A percentile compares a stretch with the other conserved stretches of the same genome.
phyloP scores from a whole-genome alignment of 2,113 vertebrate genomes.

The Serilophus lunatus region DNA sequence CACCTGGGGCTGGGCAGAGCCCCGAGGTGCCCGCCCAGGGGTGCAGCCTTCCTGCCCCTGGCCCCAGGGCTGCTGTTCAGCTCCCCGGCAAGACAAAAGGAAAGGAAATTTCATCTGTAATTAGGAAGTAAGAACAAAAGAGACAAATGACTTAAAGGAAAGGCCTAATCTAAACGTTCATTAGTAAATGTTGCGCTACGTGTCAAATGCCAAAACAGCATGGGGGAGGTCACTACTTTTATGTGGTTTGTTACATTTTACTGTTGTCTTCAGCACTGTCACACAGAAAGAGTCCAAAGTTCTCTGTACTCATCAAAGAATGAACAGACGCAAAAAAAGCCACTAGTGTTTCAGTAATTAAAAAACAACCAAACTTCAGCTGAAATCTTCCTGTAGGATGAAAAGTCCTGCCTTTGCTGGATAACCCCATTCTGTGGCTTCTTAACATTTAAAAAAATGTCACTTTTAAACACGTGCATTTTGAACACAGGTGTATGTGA shows the following conservation, averaged over 20 bases:
- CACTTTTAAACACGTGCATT: neutral
- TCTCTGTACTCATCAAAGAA: neutral
- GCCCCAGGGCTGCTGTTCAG: neutral
- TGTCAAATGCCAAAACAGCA: neutral
- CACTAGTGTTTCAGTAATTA: neutral
- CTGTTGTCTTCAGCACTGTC: neutral
- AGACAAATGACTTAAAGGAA: constrained; percentile 53
- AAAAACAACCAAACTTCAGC: neutral
- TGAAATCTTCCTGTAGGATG: neutral
- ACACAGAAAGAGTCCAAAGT: neutral
- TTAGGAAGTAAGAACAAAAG: constrained; percentile 63
- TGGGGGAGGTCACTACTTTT: neutral
- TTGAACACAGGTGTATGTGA: neutral
- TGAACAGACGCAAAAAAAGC: neutral
- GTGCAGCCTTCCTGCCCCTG: neutral
- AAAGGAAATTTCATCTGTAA: constrained; percentile 41
- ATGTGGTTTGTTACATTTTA: neutral
- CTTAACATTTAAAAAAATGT: neutral
- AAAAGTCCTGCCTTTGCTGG: neutral
- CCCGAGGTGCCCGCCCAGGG: neutral
- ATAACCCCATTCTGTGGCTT: neutral
- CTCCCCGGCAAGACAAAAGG: constrained; percentile 1
- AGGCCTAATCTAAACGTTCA: constrained; percentile 35
- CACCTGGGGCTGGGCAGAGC: neutral
- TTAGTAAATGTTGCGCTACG: neutral